Conservation (phyloP, 2,113 vertebrate genomes). For the Toxotes jaculatrix region DNA sequence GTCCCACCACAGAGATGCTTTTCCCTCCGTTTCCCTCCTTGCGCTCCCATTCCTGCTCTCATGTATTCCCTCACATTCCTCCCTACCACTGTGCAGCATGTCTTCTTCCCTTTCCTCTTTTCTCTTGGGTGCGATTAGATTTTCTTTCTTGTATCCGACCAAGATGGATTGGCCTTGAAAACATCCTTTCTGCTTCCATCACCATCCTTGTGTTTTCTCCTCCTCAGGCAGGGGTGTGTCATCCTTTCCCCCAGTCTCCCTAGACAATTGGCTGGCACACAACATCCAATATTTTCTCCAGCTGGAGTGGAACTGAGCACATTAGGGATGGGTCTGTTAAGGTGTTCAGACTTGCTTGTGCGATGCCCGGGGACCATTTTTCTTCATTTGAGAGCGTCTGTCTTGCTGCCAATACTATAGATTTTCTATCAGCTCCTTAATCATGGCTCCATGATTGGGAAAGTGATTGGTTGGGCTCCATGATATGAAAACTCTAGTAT, state of each 20-base stretch:
- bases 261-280: conserved; percentile 55
- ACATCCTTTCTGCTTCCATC: conserved; percentile 67
- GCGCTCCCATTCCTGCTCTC: conserved; percentile 19
- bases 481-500: conserved; percentile 69
- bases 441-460: conserved; percentile 73
- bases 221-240: conserved; percentile 57
- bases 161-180: conserved; percentile 72
- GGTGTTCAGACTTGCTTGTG: conserved; percentile 73
- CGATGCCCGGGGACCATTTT: conserved; percentile 71
- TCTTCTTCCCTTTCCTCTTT: conserved; percentile 19
- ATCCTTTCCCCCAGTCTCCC: conserved; percentile 22
- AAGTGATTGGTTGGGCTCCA: conserved; percentile 65
- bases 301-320: conserved; percentile 73
- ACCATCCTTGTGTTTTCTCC: conserved; percentile 52
- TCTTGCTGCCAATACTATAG: conserved; percentile 75
- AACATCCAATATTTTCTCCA: conserved; percentile 71
- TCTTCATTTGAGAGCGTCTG: conserved; percentile 78
- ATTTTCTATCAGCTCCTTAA: conserved; percentile 79
- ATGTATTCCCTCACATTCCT: conserved; percentile 18
- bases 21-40: conserved; percentile 15
- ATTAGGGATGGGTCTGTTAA: conserved; percentile 80
- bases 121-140: conserved; percentile 61
- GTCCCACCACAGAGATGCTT: conserved; percentile 54
- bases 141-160: conserved; percentile 40
- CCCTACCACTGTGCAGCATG: conserved; percentile 2